These are phyloP conservation scores for Climacteris rufus DNA, from an alignment of 2,113 vertebrate species.

Conservation along the genomic window DNA sequence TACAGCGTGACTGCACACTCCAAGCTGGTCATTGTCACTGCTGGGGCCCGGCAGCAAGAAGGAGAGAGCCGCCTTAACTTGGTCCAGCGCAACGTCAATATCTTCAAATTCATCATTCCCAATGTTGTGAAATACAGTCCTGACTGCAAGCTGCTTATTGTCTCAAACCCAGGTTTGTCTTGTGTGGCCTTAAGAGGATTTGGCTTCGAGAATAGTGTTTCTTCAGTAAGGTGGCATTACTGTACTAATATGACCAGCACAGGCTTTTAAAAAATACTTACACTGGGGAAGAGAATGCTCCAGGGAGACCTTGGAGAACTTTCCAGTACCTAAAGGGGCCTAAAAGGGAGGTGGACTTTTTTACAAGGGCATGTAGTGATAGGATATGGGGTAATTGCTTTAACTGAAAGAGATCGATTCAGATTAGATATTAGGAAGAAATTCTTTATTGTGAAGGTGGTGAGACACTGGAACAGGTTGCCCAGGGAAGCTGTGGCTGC, in stretches of 20 bases:
- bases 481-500: not conserved
- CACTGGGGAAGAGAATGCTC: not conserved
- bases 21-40: conserved; percentile 93
- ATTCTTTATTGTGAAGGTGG: not conserved
- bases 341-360: not conserved
- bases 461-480: not conserved
- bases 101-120: conserved; percentile 99
- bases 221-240: not conserved
- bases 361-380: not conserved
- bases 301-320: not conserved
- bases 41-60: conserved; percentile 95
- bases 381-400: not conserved
- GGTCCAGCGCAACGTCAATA: conserved; percentile 97
- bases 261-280: not conserved
- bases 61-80: conserved; percentile 96
- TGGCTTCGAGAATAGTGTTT: not conserved
- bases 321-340: not conserved
- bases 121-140: conserved; percentile 97
- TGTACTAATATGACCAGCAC: not conserved
- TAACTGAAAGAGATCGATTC: not conserved
- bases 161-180: conserved; percentile 94
- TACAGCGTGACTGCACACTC: conserved; percentile 94
- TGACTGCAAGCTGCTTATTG: conserved; percentile 90
- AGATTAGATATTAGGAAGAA: not conserved
- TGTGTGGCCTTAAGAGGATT: not conserved